Percentiles rank a stretch among this genome's conserved stretches.
Conservation (phyloP, 2,888 invertebrate species). For the Ichneumoninae sp. region DNA sequence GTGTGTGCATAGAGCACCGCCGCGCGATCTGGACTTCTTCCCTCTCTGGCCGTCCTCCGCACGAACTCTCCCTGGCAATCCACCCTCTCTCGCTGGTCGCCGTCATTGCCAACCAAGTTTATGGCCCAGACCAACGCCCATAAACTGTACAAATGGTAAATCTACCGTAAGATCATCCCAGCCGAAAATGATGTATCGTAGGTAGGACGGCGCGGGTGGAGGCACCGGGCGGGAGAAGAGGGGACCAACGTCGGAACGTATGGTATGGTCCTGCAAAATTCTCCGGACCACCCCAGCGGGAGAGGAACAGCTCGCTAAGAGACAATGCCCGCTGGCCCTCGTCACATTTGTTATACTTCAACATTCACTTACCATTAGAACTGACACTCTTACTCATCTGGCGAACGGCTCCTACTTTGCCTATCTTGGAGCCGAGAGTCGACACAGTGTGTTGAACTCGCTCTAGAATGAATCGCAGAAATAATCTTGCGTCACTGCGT, state of each 20-base stretch:
- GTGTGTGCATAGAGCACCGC: slow-evolving; percentile 33
- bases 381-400: neutral
- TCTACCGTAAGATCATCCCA: slow-evolving; percentile 84
- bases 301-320: slow-evolving; percentile 28
- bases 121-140: slow-evolving; percentile 84
- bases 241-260: slow-evolving; percentile 55
- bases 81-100: slow-evolving; percentile 74
- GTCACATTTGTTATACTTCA: slow-evolving; percentile 35
- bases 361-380: slow-evolving; percentile 1
- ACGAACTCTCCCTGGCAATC: slow-evolving; percentile 66
- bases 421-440: neutral
- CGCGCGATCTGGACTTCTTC: slow-evolving; percentile 45
- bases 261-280: slow-evolving; percentile 53
- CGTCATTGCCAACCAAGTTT: slow-evolving; percentile 84
- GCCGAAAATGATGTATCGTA: slow-evolving; percentile 84
- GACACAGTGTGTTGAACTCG: neutral
- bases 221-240: slow-evolving; percentile 27
- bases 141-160: slow-evolving; percentile 84
- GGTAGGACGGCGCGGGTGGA: slow-evolving; percentile 71
- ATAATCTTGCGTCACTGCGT: slow-evolving; percentile 24
- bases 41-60: slow-evolving; percentile 55
- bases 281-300: slow-evolving; percentile 54
- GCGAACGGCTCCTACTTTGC: neutral
- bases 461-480: slow-evolving; percentile 6
- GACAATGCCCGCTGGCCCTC: slow-evolving; percentile 29